Conservation (phyloP, 1,140 invertebrate genomes). For the Lasaia peninsularis region DNA sequence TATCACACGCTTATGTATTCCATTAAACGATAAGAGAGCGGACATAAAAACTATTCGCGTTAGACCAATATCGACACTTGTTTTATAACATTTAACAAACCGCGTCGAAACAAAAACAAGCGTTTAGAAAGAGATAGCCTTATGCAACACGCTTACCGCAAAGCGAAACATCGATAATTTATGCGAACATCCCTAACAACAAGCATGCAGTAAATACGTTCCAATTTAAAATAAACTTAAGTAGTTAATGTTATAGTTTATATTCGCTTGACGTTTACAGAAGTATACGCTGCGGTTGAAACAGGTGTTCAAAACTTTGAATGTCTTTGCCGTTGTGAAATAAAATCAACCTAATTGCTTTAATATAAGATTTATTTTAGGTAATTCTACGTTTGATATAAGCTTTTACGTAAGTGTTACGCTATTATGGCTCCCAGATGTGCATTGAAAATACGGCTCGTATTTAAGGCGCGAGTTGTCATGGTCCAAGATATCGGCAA, state of each 20-base stretch:
- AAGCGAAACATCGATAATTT: constrained; percentile 73
- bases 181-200: constrained; percentile 70
- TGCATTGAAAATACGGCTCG: constrained; percentile 56
- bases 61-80: constrained; percentile 31
- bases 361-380: neutral
- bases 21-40: constrained; percentile 8
- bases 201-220: constrained; percentile 44
- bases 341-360: constrained; percentile 28
- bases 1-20: neutral
- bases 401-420: constrained; percentile 16
- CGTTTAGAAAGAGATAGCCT: constrained; percentile 56
- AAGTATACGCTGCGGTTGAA: constrained; percentile 65
- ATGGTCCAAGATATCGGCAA: constrained; percentile 51
- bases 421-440: constrained; percentile 71
- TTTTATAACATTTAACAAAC: constrained; percentile 47
- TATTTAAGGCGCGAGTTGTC: constrained; percentile 50
- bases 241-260: constrained; percentile 10
- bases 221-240: constrained; percentile 34
- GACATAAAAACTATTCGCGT: constrained; percentile 11
- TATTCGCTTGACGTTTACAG: constrained; percentile 25
- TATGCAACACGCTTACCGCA: constrained; percentile 42
- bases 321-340: constrained; percentile 21
- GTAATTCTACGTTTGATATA: neutral
- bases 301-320: constrained; percentile 69
- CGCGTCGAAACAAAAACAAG: constrained; percentile 63